Evolutionary conservation across 2,797 vertebrate species (phyloP), one percentile per base, ranked within the genome.

Genomic region (Amblyraja radiata): DNA sequence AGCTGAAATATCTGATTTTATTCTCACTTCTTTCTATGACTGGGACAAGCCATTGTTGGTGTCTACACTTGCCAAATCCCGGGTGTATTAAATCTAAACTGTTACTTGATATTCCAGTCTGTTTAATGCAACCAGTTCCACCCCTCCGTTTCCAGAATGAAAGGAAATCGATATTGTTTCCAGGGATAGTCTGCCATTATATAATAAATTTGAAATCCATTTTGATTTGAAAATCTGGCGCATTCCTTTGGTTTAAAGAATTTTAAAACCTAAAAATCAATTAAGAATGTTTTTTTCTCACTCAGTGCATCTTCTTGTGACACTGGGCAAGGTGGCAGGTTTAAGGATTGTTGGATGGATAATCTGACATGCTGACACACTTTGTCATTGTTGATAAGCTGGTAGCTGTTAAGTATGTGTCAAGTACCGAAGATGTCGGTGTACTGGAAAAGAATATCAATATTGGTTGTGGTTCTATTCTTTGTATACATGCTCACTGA

Each of bases 201-300:
- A 97, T 97, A 97, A 98, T 97, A 97, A 97, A 97, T 97, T 97
- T 97, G 95, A 96, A 97, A 97, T 97, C 97, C 97, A 97, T 97
- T 96, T 97, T 95, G 96, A 97, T 97, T 97, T 96, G 95, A 96
- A 96, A 97, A 96, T 96, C 97, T 97, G n/a, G 65, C 36, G 97
- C 97, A 96, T 97, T 97, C 96, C 97, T 96, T 92, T 92, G 90
- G 36, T 54, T 96, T 93, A 93, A 94, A 94, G 96, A 93, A 93
- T 84, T 93, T 7, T 74, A 74, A 74, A 68, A 68, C 54, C 46
- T 32, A 92, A 91, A 94, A 97, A 97, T 97, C 97, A 95, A 97
- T 97, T 96, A 94, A 94, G 94, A 95, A 96, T 32, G 32, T 95
- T 96, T 97, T 96, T 95, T 96, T 96, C 97, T 96, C 97, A 96